Conservation (phyloP, 2,888 invertebrate genomes). For the Hipparchia sbordonii region DNA sequence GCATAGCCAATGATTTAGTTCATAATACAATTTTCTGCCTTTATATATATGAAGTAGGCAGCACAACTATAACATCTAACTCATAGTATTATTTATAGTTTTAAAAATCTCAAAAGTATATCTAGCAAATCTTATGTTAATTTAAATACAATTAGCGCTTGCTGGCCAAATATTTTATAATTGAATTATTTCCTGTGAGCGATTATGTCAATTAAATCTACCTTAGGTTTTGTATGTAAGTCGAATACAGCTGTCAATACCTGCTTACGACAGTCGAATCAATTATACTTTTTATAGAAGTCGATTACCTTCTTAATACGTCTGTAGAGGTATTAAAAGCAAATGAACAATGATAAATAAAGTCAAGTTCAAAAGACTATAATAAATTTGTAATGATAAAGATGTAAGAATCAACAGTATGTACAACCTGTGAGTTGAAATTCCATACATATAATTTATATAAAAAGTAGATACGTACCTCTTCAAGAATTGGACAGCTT, state of each 20-base stretch:
- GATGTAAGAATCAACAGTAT: not conserved
- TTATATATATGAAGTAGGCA: not conserved
- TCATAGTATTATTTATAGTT: not conserved
- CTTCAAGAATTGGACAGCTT: conserved; percentile 91
- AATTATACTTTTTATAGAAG: conserved; percentile 45
- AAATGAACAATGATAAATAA: conserved; percentile 3
- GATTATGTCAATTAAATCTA: conserved; percentile 1
- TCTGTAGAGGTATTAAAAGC: conserved; percentile 23
- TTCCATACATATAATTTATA: not conserved
- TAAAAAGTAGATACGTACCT: conserved; percentile 62
- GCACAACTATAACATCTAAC: not conserved
- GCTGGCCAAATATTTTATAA: conserved; percentile 19
- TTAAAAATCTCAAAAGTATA: not conserved
- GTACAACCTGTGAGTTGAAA: not conserved
- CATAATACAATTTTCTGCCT: not conserved
- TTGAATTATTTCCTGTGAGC: conserved; percentile 18
- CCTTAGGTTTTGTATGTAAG: not conserved
- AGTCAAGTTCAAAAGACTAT: not conserved
- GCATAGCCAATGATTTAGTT: conserved; percentile 5
- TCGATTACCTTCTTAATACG: conserved; percentile 38
- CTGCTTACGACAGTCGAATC: conserved; percentile 38
- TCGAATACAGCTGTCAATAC: conserved; percentile 33
- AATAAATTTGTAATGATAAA: not conserved
- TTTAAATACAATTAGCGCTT: conserved; percentile 24
- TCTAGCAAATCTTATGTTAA: conserved; percentile 1